phyloP scores from a whole-genome alignment of 2,888 invertebrate genomes.

The Trilocha varians region DNA sequence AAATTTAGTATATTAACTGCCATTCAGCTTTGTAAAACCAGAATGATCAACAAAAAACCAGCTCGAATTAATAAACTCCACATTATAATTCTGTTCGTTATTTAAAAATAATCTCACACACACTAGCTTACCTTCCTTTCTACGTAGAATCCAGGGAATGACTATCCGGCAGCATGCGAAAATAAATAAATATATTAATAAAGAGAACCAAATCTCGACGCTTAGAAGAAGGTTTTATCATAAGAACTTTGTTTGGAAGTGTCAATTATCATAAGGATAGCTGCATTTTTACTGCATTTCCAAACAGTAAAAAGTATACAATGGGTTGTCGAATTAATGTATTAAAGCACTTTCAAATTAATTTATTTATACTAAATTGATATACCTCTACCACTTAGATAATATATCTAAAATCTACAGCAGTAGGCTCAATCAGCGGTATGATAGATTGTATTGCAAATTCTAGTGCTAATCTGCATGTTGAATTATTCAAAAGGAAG shows the following conservation, averaged over 20 bases:
- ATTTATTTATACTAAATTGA: background rate
- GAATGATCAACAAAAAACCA: background rate
- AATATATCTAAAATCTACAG: no score
- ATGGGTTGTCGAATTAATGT: background rate
- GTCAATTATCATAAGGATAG: no score
- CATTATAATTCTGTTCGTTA: background rate
- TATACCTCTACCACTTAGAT: no score
- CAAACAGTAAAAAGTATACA: no score
- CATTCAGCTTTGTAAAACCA: background rate
- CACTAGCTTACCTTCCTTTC: slow-evolving; percentile 51
- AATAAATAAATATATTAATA: slow-evolving; percentile 10
- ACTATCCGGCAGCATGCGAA: slow-evolving; percentile 62
- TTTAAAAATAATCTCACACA: slow-evolving; percentile 5
- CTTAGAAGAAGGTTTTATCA: no score
- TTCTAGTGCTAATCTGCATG: background rate
- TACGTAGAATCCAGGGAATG: slow-evolving; percentile 67
- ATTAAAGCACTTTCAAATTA: background rate
- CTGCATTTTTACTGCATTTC: no score
- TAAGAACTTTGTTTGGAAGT: no score
- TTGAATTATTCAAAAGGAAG: slow-evolving; percentile 4
- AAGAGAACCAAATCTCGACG: slow-evolving; percentile 7
- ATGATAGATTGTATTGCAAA: background rate
- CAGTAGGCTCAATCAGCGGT: no score
- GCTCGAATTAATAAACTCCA: background rate
- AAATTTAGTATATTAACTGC: slow-evolving; percentile 1